A percentile compares a stretch with the other conserved stretches of the same genome.
phyloP scores from a whole-genome alignment of 1,140 invertebrate species.

The Psilanteris sp. region DNA sequence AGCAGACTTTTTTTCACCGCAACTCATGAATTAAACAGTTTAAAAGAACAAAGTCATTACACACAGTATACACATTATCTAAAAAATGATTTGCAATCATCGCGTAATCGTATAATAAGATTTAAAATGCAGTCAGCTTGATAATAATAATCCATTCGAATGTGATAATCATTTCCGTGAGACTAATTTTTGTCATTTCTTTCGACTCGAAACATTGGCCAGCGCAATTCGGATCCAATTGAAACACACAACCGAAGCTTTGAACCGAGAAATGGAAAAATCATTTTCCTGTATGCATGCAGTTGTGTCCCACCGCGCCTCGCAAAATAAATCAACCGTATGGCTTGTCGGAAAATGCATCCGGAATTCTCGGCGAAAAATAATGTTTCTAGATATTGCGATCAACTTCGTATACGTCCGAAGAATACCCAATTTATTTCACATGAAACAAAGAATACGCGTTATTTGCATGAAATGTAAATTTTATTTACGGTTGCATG shows the following conservation, averaged over 20 bases:
- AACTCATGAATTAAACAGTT: no score
- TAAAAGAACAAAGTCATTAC: no score
- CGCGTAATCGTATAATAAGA: no score
- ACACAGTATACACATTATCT: no score
- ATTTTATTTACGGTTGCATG: slow-evolving; percentile 24
- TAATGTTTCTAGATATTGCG: slow-evolving; percentile 42
- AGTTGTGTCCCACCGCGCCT: slow-evolving; percentile 22
- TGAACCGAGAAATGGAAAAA: slow-evolving; percentile 54
- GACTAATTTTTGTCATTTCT: slow-evolving; percentile 26
- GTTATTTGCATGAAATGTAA: slow-evolving; percentile 20
- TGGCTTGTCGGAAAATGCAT: slow-evolving; percentile 37
- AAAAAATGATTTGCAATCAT: no score
- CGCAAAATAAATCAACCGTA: slow-evolving; percentile 40
- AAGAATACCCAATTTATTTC: slow-evolving; percentile 23
- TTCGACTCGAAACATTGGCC: slow-evolving; percentile 5
- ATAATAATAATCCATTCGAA: no score
- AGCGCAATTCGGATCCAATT: not conserved
- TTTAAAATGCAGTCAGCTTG: not conserved
- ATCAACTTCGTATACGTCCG: slow-evolving; percentile 20
- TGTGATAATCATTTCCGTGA: slow-evolving; percentile 10
- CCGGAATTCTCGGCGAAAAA: slow-evolving; percentile 17
- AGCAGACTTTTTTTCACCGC: no score
- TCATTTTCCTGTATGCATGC: slow-evolving; percentile 51
- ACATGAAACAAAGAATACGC: slow-evolving; percentile 7
- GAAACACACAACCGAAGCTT: slow-evolving; percentile 3